phyloP scores from a whole-genome alignment of 64 coral and sea anemone species.

The Dendronephthya gigantea region DNA sequence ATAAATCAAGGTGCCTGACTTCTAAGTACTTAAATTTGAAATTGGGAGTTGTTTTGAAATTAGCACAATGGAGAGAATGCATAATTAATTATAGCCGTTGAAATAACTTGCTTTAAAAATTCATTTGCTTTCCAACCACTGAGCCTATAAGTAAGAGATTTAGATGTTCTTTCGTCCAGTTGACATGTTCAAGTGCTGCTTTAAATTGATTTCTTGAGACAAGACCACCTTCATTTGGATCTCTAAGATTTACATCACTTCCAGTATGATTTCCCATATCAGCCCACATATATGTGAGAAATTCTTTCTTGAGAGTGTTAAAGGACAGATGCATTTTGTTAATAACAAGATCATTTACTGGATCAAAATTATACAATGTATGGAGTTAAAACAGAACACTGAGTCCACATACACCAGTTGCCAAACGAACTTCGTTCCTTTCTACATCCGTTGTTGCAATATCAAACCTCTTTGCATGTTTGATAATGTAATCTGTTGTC shows the following conservation, averaged over 20 bases:
- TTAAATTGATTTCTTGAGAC: slow-evolving; percentile 2
- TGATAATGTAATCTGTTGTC: not conserved
- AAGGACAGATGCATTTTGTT: not conserved
- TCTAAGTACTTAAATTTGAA: too few species aligned
- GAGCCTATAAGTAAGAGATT: not conserved
- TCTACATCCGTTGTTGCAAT: not conserved
- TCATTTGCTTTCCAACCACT: slow-evolving; percentile 2
- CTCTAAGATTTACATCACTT: not conserved
- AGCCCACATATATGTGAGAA: slow-evolving; percentile 8
- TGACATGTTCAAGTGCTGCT: slow-evolving; percentile 17
- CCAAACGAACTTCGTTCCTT: not conserved
- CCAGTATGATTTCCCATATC: not conserved
- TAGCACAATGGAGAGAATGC: too few species aligned
- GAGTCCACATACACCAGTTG: slow-evolving; percentile 9
- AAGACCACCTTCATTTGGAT: not conserved
- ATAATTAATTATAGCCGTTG: not conserved
- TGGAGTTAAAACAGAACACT: not conserved
- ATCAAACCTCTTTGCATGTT: not conserved
- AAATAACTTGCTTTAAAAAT: not conserved
- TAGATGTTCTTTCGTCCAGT: slow-evolving; percentile 9
- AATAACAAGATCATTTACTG: not conserved
- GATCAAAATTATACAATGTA: slow-evolving; percentile 12
- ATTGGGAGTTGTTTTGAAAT: too few species aligned
- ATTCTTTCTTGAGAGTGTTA: slow-evolving; percentile 8
- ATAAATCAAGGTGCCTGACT: too few species aligned